Conservation (phyloP, 2,113 vertebrate genomes). For the Oxygymnocypris stewartii region DNA sequence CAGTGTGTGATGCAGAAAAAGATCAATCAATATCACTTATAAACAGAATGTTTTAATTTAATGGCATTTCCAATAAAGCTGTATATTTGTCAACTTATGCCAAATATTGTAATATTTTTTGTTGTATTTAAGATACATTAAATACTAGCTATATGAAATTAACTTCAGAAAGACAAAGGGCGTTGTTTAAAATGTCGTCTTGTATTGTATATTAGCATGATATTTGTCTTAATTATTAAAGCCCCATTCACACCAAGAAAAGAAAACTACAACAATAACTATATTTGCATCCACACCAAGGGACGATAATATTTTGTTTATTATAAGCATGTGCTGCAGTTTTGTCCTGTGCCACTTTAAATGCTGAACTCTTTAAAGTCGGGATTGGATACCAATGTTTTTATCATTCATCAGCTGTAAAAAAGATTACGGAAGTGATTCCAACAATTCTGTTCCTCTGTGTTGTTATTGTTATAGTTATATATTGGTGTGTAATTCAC, state of each 20-base stretch:
- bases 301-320: background rate
- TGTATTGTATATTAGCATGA: background rate
- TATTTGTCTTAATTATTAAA: background rate
- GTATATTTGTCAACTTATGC: background rate
- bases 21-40: background rate
- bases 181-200: background rate
- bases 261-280: background rate
- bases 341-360: background rate
- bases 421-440: background rate
- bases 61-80: background rate
- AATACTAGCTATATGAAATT: background rate
- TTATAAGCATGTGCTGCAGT: background rate
- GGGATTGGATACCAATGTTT: background rate
- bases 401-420: too few relatives aligned
- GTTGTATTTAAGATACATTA: background rate
- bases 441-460: background rate
- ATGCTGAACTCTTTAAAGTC: background rate
- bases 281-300: background rate
- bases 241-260: background rate
- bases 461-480: background rate
- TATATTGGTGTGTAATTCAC: too few relatives aligned
- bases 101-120: background rate
- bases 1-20: background rate
- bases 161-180: too few relatives aligned
- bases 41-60: background rate